Evolutionary conservation across 2,797 vertebrate genomes (phyloP).

Genomic region (Syngnathus acus): DNA sequence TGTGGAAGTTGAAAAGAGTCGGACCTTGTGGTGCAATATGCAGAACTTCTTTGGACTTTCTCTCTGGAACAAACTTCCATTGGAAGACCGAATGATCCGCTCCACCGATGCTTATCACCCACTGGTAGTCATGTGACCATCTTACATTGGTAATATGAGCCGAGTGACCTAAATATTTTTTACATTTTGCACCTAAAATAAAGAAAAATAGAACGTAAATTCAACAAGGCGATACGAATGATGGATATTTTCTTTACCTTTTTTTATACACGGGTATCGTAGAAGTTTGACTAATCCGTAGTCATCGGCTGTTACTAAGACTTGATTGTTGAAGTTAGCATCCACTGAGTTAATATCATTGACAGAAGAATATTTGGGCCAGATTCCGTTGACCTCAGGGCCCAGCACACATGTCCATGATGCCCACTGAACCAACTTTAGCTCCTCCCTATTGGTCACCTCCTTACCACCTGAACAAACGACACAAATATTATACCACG

Average conservation of each 20-base stretch:
- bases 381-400: slow-evolving; percentile 93
- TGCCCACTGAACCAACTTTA: slow-evolving; percentile 90
- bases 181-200: slow-evolving; percentile 90
- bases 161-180: slow-evolving; percentile 96
- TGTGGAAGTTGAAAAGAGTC: slow-evolving; percentile 5
- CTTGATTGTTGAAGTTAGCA: slow-evolving; percentile 90
- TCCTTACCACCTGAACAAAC: slow-evolving; percentile 87
- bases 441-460: slow-evolving; percentile 87
- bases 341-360: slow-evolving; percentile 97
- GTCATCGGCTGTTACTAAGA: slow-evolving; percentile 95
- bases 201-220: slow-evolving; percentile 16
- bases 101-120: slow-evolving; percentile 96
- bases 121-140: slow-evolving; percentile 98
- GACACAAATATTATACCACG: slow-evolving; percentile 34
- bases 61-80: slow-evolving; percentile 95
- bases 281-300: slow-evolving; percentile 95
- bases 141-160: slow-evolving; percentile 93
- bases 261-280: slow-evolving; percentile 91
- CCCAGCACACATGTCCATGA: slow-evolving; percentile 95
- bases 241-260: slow-evolving; percentile 68
- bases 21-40: slow-evolving; percentile 87
- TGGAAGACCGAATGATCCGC: slow-evolving; percentile 98
- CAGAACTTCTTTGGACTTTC: slow-evolving; percentile 88
- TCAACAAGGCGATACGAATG: background rate
- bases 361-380: slow-evolving; percentile 94